Base-by-base conservation (phyloP, 37 sponge, comb jelly and placozoan genomes). In the Halichondria panicea region DNA sequence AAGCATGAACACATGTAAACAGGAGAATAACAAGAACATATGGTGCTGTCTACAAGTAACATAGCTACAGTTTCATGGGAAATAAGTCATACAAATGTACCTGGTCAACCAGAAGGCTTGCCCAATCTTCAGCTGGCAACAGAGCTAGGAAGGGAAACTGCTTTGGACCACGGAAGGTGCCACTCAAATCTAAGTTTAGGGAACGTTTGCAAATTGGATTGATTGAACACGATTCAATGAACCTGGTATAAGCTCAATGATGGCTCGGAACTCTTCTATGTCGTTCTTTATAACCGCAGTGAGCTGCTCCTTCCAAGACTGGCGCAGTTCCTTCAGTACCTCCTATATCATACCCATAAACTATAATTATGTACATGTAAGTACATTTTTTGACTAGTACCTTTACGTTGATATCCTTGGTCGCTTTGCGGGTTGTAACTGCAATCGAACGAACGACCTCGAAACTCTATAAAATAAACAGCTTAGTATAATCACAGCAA, bases 61-160 rank as follows among this genome's bases (percentile, higher is more conserved):
- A 27, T 18, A 24, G 8, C n/a, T n/a, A n/a, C 61, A 59, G 36
- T 7, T 65, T 34, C 39, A 25, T 19, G 66, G 4, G 39, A 8
- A 65, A 28, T 37, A 65, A 8, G 50, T 25, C 24, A 68, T 11
- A 45, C 42, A n/a, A 36, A 27, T 12, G 43, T 66, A 90, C 91
- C 55, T 82, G 61, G 18, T 91, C 79, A 2, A 91, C 43, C 25
- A 91, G 28, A 15, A 91, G 72, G 42, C 61, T 58, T n/a, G 88
- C 84, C 92, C 89, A 87, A 21, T 55, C 59, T 45, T 87, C 65
- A 5, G 88, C 70, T 48, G 84, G 62, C 18, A 91, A 68, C 31
- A 83, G 76, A 19, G 80, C 77, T 44, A 91, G 70, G 66, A 87
- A 87, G 0, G 89, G 89, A 40, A 71, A 89, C 86, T 89, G 80